Evolutionary conservation across 1,140 invertebrate species (phyloP).

Genomic region (Anoplophora glabripennis): DNA sequence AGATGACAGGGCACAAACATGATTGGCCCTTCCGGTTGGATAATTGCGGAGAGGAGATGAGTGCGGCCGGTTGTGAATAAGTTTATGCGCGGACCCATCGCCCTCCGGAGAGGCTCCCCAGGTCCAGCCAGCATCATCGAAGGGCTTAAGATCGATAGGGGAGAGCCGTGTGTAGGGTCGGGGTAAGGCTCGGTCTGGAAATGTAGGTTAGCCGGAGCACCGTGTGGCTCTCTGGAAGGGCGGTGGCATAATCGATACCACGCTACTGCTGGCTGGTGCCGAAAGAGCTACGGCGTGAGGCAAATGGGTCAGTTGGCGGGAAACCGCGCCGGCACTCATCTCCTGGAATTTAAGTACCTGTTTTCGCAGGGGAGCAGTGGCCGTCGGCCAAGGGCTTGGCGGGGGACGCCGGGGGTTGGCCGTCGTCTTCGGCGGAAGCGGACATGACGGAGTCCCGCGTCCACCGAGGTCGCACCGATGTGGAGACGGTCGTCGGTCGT

Average conservation of each 20-base stretch:
- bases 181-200: background rate
- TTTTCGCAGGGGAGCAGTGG: constrained; percentile 14
- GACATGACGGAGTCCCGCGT: constrained; percentile 6
- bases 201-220: constrained; percentile 16
- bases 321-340: background rate
- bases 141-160: constrained; percentile 7
- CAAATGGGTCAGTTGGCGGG: background rate
- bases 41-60: constrained; percentile 1
- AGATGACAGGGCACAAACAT: background rate
- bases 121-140: background rate
- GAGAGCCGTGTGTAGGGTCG: background rate
- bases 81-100: too few species aligned
- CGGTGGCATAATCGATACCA: constrained; percentile 13
- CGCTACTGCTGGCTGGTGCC: background rate
- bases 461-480: constrained; percentile 6
- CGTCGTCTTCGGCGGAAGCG: constrained; percentile 8
- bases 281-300: background rate
- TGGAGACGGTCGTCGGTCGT: constrained; percentile 6
- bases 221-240: constrained; percentile 9
- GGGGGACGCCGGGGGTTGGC: constrained; percentile 4
- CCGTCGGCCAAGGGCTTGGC: constrained; percentile 12
- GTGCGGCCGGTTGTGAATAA: background rate
- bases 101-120: background rate
- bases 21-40: background rate
- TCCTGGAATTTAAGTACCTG: constrained; percentile 8